Base-by-base conservation (phyloP, 1,140 invertebrate genomes). In the Zaprionus capensis region DNA sequence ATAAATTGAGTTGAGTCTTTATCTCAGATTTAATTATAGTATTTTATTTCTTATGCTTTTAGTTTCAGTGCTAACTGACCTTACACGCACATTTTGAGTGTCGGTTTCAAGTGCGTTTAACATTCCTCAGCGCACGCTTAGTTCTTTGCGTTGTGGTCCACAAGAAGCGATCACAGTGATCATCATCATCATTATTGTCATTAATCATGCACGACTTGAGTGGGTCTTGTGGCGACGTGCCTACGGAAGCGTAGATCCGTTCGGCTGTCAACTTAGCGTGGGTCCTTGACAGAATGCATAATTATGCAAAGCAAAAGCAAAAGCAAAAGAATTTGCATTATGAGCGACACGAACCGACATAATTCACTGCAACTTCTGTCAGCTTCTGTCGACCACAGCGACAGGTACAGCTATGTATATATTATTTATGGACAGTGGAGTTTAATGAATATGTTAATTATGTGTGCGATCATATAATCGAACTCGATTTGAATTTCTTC, bases 301-400 rank as follows among this genome's bases (percentile, higher is more conserved):
- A 34, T 34, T 34, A 34, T 34, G 31, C 31, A 34, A 34, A 34
- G 31, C 31, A 31, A 9, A 26, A 1, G 26, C 28, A 31, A 1
- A 72, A 62, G 63, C 22, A 67, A 44, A 66, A 80, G 73, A 86
- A 86, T 83, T 86, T 67, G 81, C 84, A 88, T 80, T 56, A 69
- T 56, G 67, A 44, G 22, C 56, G 11, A 22, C 15, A 26, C 38
- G 26, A 61, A 28, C 6, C 28, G 38, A 56, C 44, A 65, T 46
- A 31, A 63, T 34, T 71, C 49, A 56, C 24, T 44, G 26, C 36
- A 31, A 36, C 41, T 20, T 9, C 28, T 38, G 15, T 55, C 53
- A 53, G 59, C 62, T 65, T 41, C 72, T 58, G 59, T 59, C 36
- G 14, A 17, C 24, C 28, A 49, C 22, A 38, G 15, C 31, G 53